Evolutionary conservation across 2,113 vertebrate genomes (phyloP).

Genomic region (Otis tarda): DNA sequence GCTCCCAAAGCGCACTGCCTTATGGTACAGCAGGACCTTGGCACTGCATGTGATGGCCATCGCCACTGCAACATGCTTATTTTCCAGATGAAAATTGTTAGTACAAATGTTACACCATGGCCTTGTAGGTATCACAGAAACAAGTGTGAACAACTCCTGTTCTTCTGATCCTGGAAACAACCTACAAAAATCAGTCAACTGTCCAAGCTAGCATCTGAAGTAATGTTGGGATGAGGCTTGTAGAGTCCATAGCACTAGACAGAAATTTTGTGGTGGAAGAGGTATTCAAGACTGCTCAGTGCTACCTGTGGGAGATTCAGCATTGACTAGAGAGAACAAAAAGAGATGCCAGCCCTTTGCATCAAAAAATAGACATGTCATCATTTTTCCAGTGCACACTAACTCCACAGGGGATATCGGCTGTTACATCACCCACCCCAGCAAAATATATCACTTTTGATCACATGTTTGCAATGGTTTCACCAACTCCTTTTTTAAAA

Average conservation of each 20-base stretch:
- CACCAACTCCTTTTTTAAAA: neutral
- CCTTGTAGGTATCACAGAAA: neutral
- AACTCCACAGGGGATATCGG: neutral
- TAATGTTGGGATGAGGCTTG: neutral
- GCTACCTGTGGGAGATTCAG: neutral
- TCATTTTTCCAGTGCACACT: neutral
- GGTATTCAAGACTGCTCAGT: neutral
- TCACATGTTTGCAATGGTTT: neutral
- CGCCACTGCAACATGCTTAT: accelerated
- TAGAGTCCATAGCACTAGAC: neutral
- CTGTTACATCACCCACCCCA: neutral
- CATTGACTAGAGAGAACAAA: neutral
- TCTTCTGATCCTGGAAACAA: neutral
- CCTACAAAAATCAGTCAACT: neutral
- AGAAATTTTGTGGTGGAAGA: neutral
- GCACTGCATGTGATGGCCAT: neutral
- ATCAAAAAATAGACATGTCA: accelerated
- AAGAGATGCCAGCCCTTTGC: neutral
- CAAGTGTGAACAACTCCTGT: too few species aligned
- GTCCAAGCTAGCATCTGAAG: neutral
- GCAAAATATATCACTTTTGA: neutral
- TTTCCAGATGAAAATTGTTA: neutral
- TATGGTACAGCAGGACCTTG: neutral
- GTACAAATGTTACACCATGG: neutral
- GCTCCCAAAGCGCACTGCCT: neutral